Evolutionary conservation across 2,113 vertebrate species (phyloP).

Genomic region (Ictalurus punctatus): DNA sequence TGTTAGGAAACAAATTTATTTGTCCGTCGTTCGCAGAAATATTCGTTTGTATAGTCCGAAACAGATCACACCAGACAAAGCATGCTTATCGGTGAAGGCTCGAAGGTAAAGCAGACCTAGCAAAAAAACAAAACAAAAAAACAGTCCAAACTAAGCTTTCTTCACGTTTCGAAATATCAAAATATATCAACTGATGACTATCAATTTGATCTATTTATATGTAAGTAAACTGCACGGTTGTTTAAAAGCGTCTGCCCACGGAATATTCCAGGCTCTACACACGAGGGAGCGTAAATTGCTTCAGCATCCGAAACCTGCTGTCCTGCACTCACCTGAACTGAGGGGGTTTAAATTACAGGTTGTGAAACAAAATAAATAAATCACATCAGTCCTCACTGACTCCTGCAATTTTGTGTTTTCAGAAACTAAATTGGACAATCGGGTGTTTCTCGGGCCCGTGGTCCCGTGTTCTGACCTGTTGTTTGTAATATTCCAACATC

Average conservation of each 20-base stretch:
- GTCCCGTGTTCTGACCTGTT: background rate
- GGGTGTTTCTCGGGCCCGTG: background rate
- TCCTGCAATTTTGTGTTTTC: conserved; percentile 11
- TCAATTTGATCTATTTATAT: background rate
- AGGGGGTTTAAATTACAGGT: background rate
- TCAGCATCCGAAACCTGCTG: background rate
- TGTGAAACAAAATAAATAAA: background rate
- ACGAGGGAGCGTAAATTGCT: background rate
- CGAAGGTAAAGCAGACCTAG: background rate
- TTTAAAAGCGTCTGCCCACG: background rate
- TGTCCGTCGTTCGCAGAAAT: too few species aligned
- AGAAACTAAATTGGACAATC: conserved; percentile 8
- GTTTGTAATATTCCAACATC: background rate
- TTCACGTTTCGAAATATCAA: background rate
- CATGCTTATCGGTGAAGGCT: background rate
- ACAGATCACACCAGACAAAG: too few species aligned
- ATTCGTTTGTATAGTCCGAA: too few species aligned
- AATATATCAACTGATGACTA: background rate
- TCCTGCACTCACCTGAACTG: background rate
- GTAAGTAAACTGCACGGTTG: background rate
- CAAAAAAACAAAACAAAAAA: background rate
- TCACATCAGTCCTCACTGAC: background rate
- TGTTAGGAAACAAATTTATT: too few species aligned
- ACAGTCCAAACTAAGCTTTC: background rate
- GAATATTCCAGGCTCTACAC: background rate